A percentile compares a stretch with the other conserved stretches of the same genome.
These are phyloP conservation scores for Rhyzopertha dominica DNA, from an alignment of 1,140 invertebrate genomes.

Conservation along the genomic window DNA sequence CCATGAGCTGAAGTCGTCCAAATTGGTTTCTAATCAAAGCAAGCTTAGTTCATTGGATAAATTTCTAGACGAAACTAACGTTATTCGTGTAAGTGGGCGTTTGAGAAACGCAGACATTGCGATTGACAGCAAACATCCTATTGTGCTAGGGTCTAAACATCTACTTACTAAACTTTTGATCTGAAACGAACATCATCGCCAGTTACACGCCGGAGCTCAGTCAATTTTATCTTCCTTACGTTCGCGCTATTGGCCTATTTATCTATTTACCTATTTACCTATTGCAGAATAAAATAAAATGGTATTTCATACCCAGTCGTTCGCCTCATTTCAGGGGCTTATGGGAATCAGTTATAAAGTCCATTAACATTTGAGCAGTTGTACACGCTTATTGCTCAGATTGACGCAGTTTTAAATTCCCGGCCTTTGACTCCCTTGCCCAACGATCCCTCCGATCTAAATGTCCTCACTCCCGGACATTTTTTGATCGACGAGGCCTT, in stretches of 20 bases:
- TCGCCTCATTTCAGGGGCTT: constrained; percentile 19
- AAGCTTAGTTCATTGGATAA: constrained; percentile 23
- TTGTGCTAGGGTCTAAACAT: constrained; percentile 34
- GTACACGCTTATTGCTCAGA: too few species aligned
- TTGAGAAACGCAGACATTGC: constrained; percentile 32
- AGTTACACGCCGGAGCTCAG: constrained; percentile 30
- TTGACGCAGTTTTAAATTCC: constrained; percentile 41
- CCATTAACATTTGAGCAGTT: constrained; percentile 19
- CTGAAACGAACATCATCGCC: too few species aligned
- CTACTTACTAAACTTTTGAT: constrained; percentile 21
- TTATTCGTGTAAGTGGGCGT: constrained; percentile 46
- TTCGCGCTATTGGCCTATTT: constrained; percentile 20
- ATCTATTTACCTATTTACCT: background rate
- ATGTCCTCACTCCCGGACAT: constrained; percentile 33
- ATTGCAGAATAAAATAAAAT: constrained; percentile 16
- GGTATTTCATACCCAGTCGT: constrained; percentile 17
- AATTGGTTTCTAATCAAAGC: too few species aligned
- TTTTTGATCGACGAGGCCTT: constrained; percentile 30
- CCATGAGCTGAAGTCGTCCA: too few species aligned
- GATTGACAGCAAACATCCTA: constrained; percentile 38
- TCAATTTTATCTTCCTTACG: constrained; percentile 15
- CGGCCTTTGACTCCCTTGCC: constrained; percentile 31
- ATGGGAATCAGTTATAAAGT: constrained; percentile 20
- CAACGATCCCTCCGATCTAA: constrained; percentile 21
- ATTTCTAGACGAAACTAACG: constrained; percentile 37